Evolutionary conservation across 2,797 vertebrate genomes (phyloP), one percentile per base, ranked within the genome.

Genomic region (Poecile montanus): DNA sequence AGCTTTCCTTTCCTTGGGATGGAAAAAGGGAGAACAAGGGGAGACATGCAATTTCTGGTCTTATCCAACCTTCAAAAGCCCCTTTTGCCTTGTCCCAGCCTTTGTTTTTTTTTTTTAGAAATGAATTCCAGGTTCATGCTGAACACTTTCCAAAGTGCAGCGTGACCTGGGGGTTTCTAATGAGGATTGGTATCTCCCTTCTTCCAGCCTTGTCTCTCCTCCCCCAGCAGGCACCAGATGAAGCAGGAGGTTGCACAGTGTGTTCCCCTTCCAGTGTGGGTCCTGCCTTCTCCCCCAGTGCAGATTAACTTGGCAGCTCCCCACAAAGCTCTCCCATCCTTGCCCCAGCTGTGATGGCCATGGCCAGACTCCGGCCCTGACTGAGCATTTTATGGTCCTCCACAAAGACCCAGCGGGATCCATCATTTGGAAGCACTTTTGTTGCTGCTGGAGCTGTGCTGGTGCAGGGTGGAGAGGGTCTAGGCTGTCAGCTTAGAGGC

Each of bases 241-340:
- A 57, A 77, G 70, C 25, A 66, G 30, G 27, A 66, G 53, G 25
- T 25, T 65, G 68, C 42, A 11, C 7, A n/a, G 38, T 0, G 2
- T 20, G 1, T 10, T 6, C 10, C 20, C 29, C 18, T 16, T 70
- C 48, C 85, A 72, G 19, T 1, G 0, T 13, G n/a, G 5, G 29
- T 50, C 18, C 57, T 81, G 40, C n/a, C 54, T 36, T 70, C 71
- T 15, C 3, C 29, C 10, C 30, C 7, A 1, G 10, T 12, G 22
- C 50, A 75, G 32, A 6, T 25, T 8, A 25, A 19, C 19, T 11
- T 34, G 29, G 23, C 47, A 66, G 38, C 38, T 80, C 56, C 45
- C 54, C 54, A 15, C 38, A 70, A 29, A 81, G 42, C 26, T 74
- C 23, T 50, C 21, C 54, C 45, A 25, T 38, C 18, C 58, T 38